Percentiles rank a stretch among this genome's conserved stretches.
Conservation (phyloP, 2,888 invertebrate genomes). For the Acronicta leporina region DNA sequence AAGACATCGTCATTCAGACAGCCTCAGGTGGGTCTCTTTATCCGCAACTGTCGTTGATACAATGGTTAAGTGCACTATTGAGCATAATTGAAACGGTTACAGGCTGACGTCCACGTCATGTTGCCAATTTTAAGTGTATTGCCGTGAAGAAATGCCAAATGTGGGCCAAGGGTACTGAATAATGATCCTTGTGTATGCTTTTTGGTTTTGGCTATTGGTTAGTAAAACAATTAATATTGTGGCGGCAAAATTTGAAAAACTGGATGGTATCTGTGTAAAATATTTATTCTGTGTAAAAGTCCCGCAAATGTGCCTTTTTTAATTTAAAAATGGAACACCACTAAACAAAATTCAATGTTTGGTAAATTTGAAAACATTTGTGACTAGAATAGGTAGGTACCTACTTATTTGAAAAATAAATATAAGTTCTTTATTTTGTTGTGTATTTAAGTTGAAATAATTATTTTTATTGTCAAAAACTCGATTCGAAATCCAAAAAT, state of each 20-base stretch:
- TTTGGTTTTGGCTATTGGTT: constrained; percentile 6
- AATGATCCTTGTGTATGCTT: constrained; percentile 8
- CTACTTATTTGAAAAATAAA: too few relatives aligned
- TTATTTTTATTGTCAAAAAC: too few relatives aligned
- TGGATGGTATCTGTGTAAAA: too few relatives aligned
- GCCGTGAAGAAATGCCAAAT: constrained; percentile 18
- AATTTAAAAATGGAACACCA: too few relatives aligned
- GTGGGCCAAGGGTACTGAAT: constrained; percentile 39
- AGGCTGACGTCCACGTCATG: constrained; percentile 43
- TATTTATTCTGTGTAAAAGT: too few relatives aligned
- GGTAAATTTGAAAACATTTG: too few relatives aligned
- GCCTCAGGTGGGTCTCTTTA: constrained; percentile 50
- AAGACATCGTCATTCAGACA: constrained; percentile 19
- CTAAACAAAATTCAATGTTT: too few relatives aligned
- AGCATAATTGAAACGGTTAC: constrained; percentile 39
- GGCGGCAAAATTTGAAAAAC: not conserved
- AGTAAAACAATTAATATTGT: not conserved
- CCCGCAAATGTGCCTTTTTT: too few relatives aligned
- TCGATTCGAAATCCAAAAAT: too few relatives aligned
- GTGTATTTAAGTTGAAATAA: too few relatives aligned
- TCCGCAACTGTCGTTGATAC: constrained; percentile 43
- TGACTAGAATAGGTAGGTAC: too few relatives aligned
- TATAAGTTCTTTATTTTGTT: too few relatives aligned
- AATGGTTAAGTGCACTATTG: constrained; percentile 39
- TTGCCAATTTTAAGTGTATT: constrained; percentile 38